Conservation (phyloP, 23 tunicate genomes). For the Phallusia fumigata region DNA sequence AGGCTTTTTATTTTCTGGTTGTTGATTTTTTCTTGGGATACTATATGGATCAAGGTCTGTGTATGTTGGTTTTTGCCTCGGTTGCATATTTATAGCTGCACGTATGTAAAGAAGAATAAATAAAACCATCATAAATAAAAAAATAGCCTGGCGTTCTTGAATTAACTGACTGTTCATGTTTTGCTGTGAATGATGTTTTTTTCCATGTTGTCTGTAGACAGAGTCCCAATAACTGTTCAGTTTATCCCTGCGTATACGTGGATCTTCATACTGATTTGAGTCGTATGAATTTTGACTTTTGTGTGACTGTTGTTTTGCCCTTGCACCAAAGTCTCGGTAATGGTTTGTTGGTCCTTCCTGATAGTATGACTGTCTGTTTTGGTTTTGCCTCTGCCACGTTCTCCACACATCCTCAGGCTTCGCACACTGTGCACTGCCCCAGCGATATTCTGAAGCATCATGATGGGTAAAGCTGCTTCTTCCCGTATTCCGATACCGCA, state of each 20-base stretch:
- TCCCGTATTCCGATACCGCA: background rate
- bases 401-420: conserved; percentile 62
- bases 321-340: background rate
- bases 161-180: background rate
- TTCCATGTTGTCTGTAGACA: background rate
- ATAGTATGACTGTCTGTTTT: background rate
- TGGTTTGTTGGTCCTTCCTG: background rate
- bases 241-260: background rate
- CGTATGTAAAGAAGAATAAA: background rate
- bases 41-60: background rate
- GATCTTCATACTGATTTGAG: background rate
- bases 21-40: background rate
- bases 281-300: background rate
- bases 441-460: background rate
- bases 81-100: background rate
- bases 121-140: background rate
- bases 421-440: background rate
- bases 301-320: background rate
- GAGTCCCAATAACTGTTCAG: background rate
- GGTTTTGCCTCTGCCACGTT: conserved; percentile 13
- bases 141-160: background rate
- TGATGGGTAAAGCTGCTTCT: background rate
- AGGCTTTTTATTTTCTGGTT: background rate
- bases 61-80: background rate
- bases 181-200: background rate